Base-by-base conservation (phyloP, 1,140 invertebrate species). In the Leptopilina clavipes region DNA sequence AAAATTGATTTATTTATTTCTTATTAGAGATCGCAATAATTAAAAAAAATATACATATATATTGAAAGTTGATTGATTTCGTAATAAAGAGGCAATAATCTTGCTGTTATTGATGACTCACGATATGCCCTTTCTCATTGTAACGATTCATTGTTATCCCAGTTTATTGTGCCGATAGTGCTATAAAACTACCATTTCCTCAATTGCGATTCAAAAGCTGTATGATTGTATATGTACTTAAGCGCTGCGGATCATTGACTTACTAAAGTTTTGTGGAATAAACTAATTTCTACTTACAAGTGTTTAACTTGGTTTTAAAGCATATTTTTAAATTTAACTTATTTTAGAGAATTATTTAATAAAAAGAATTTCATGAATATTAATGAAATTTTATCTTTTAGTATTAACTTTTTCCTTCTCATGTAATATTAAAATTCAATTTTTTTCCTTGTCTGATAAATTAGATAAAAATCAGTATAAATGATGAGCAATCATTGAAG, bases 81-180 rank as follows among this genome's bases (percentile, higher is more conserved):
- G 25, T 65, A 65, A 65, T 65, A 65, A 65, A 65, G 22, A 65
- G 11, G 19, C 22, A 65, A 65, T 65, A 65, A 65, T 25, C 59
- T 65, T 31, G 22, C 19, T 31, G 19, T 65, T 65, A 65, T 31
- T 65, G 59, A 37, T 65, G 25, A 65, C 59, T 65, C 59, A 65
- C 59, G 25, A 37, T 65, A 31, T 65, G 59, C 22, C 59, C 59
- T 65, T 65, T 37, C 59, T 65, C 59, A 65, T 31, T 65, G 25
- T 31, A 65, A 14, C 59, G 59, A 37, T 65, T 65, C 59, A 65
- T 65, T 37, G 59, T 31, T 65, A 65, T 65, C 59, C 22, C 25
- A 37, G 25, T 65, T 65, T 65, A 65, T 65, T 65, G 59, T 65
- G 22, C 25, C 59, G 59, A 65, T 65, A 65, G 59, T 65, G 59